Evolutionary conservation across 2,113 vertebrate species (phyloP).

Genomic region (Podocnemis expansa): DNA sequence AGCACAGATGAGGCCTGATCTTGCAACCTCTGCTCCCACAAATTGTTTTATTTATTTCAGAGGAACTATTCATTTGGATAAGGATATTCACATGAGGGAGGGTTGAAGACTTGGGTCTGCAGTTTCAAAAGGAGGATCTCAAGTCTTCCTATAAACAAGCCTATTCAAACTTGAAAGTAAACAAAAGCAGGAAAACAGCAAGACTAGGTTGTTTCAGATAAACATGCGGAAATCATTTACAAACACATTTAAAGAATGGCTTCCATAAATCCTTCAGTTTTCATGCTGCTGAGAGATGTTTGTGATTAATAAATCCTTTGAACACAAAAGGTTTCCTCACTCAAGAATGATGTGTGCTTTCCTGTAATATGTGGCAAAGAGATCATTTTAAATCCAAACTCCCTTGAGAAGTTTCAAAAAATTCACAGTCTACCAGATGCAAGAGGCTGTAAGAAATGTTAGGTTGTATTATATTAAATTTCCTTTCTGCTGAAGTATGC

Average conservation of each 20-base stretch:
- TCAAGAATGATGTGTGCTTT: constrained; percentile 61
- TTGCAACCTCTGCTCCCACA: constrained; percentile 3
- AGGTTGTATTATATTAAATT: constrained; percentile 15
- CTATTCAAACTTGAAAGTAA: constrained; percentile 49
- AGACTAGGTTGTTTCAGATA: constrained; percentile 45
- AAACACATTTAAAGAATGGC: constrained; percentile 28
- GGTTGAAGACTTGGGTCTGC: not conserved
- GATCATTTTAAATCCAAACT: constrained; percentile 66
- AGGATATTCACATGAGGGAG: not conserved
- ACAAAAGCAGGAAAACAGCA: constrained; percentile 33
- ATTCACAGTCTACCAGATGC: constrained; percentile 5
- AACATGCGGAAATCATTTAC: constrained; percentile 47
- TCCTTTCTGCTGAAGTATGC: not conserved
- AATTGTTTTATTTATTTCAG: constrained; percentile 10
- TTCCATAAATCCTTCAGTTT: constrained; percentile 63
- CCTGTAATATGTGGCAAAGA: constrained; percentile 54
- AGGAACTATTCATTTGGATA: not conserved
- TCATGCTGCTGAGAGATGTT: constrained; percentile 68
- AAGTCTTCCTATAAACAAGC: constrained; percentile 48
- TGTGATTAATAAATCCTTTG: constrained; percentile 70
- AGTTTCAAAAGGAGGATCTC: constrained; percentile 23
- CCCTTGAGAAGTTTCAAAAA: constrained; percentile 39
- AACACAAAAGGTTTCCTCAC: constrained; percentile 68
- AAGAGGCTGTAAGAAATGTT: constrained; percentile 34
- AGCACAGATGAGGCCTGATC: constrained; percentile 12